Evolutionary conservation across 2,888 invertebrate genomes (phyloP).

Genomic region (Mantis religiosa): DNA sequence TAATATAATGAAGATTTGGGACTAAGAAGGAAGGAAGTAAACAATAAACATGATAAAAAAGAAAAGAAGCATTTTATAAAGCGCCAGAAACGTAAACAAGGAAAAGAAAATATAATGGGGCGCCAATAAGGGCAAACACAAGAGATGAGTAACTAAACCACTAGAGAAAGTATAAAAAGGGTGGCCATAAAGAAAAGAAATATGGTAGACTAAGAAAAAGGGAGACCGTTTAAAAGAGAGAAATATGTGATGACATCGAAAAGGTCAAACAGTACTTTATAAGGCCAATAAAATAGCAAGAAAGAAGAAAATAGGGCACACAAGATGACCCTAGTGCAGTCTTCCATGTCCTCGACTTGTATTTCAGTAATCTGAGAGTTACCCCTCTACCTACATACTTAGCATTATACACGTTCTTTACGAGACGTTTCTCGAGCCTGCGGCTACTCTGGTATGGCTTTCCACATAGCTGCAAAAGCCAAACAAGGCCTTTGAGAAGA

Average conservation of each 20-base stretch:
- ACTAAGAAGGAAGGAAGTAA: no score
- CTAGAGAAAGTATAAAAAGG: background rate
- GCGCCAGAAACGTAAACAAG: no score
- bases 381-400: background rate
- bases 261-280: background rate
- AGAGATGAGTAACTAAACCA: no score
- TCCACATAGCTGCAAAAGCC: background rate
- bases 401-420: background rate
- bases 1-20: no score
- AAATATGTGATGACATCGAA: background rate
- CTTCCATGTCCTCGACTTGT: background rate
- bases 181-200: background rate
- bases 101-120: no score
- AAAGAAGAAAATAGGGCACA: background rate
- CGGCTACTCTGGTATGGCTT: background rate
- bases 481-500: background rate
- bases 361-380: background rate
- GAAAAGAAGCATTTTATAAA: no score
- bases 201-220: background rate
- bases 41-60: no score
- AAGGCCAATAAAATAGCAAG: background rate
- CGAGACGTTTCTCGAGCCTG: background rate
- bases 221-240: background rate
- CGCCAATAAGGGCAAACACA: no score
- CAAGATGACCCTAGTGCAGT: background rate